Evolutionary conservation across 2,113 vertebrate genomes (phyloP).

Genomic region (Origma solitaria): DNA sequence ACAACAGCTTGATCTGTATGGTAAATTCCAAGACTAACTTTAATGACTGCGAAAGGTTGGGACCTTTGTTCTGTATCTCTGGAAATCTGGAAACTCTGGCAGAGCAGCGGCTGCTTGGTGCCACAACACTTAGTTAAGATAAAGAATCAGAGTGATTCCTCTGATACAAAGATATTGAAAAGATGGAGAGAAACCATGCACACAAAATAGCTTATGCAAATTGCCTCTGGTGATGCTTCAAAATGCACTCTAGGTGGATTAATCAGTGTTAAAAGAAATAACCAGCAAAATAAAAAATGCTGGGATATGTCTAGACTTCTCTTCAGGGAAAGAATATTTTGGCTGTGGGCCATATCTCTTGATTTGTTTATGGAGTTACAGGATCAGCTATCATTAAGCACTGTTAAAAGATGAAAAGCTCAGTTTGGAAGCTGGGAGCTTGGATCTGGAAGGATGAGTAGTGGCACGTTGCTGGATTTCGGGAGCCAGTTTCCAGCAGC

Average conservation of each 20-base stretch:
- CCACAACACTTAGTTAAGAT: neutral
- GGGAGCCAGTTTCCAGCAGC: constrained; percentile 41
- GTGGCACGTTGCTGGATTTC: constrained; percentile 4
- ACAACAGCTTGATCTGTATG: neutral
- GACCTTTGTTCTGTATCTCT: neutral
- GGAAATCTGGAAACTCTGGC: neutral
- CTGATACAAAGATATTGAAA: constrained; percentile 12
- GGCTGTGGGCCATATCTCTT: neutral
- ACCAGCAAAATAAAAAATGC: neutral
- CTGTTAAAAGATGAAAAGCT: constrained; percentile 22
- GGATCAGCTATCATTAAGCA: constrained; percentile 32
- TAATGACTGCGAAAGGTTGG: neutral
- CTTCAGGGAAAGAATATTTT: constrained; percentile 10
- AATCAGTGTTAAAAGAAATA: constrained; percentile 22
- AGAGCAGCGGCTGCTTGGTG: neutral
- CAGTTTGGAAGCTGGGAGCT: neutral
- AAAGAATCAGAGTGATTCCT: neutral
- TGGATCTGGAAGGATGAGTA: neutral
- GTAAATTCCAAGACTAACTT: neutral
- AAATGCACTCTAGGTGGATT: neutral
- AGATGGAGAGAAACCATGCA: neutral
- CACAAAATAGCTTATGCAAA: neutral
- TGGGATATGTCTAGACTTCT: neutral
- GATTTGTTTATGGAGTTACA: neutral
- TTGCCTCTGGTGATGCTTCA: constrained; percentile 22